Base-by-base conservation (phyloP, 2,113 vertebrate species). In the Xiphias gladius region DNA sequence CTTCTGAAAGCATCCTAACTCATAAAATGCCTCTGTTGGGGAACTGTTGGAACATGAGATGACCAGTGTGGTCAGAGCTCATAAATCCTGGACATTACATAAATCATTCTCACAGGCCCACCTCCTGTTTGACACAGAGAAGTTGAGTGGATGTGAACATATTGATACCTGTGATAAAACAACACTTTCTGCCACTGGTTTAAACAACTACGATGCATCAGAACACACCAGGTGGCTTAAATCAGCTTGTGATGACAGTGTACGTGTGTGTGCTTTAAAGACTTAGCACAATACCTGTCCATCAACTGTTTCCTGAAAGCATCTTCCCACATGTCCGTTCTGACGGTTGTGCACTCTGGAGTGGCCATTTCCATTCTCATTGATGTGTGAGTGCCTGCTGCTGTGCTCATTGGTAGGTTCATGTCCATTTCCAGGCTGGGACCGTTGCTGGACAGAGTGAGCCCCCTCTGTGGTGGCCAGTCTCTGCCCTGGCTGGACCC, bases 231-330 rank as follows among this genome's bases (percentile, higher is more conserved):
- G 35, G 71, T 80, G 77, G 66, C 16, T 28, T 37, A 22, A 20
- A 76, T 70, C 63, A 77, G 39, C n/a, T 3, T 30, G 59, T 66
- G 52, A 68, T 72, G 79, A 86, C 71, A 84, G 80, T 24, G 64
- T 22, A 26, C 65, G 71, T 6, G 48, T n/a, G 61, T n/a, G n/a
- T 13, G 50, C 41, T 82, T 71, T 64, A 62, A 84, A 17, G 66
- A 70, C 74, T 73, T 17, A 57, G 70, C 67, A 30, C 32, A 35
- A 50, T 95, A 99, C 98, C 98, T 98, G 96, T 79, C 97, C 97
- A 5, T 97, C 96, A 0, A 96, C 87, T 9, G 95, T 94, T 57
- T 96, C 97, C 86, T 94, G 96, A 92, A 97, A 99, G 80, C 98
- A 99, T 78, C 95, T 96, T 54, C 98, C 98, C 82, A 98, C 94